Percentiles rank a stretch among this genome's conserved stretches.
These are phyloP conservation scores for Neosilurus hyrtlii DNA, from an alignment of 2,797 vertebrate genomes.

Conservation along the genomic window DNA sequence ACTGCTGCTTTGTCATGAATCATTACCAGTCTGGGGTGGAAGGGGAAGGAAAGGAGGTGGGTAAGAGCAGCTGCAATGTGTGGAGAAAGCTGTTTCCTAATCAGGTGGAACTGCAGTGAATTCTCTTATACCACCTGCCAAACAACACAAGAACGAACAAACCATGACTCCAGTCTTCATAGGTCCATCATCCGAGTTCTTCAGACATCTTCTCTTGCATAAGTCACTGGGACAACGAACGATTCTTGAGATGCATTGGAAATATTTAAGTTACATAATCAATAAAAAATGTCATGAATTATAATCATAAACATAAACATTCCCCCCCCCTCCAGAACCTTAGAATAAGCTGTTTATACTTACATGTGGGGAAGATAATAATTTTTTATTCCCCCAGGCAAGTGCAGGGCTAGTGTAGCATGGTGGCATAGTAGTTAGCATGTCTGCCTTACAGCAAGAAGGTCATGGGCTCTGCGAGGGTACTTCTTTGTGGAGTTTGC, in stretches of 20 bases:
- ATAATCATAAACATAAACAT: no score
- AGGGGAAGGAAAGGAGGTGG: neutral
- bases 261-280: neutral
- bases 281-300: no score
- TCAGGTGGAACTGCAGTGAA: constrained; percentile 12
- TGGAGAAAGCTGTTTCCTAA: constrained; percentile 21
- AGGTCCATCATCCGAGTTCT: neutral
- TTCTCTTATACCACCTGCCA: constrained; percentile 23
- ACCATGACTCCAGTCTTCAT: constrained; percentile 13
- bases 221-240: neutral
- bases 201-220: neutral
- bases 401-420: no score
- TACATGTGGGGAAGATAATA: no score
- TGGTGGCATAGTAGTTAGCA: no score
- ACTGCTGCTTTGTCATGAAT: constrained; percentile 26
- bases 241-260: neutral
- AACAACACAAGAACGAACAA: constrained; percentile 6
- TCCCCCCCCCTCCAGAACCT: no score
- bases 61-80: constrained; percentile 18
- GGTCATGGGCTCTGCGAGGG: no score
- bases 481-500: no score
- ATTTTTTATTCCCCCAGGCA: no score
- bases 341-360: no score
- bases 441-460: no score
- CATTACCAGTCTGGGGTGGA: constrained; percentile 13